Evolutionary conservation across 1,140 invertebrate genomes (phyloP).

Genomic region (Stenopsyche tienmushanensis): DNA sequence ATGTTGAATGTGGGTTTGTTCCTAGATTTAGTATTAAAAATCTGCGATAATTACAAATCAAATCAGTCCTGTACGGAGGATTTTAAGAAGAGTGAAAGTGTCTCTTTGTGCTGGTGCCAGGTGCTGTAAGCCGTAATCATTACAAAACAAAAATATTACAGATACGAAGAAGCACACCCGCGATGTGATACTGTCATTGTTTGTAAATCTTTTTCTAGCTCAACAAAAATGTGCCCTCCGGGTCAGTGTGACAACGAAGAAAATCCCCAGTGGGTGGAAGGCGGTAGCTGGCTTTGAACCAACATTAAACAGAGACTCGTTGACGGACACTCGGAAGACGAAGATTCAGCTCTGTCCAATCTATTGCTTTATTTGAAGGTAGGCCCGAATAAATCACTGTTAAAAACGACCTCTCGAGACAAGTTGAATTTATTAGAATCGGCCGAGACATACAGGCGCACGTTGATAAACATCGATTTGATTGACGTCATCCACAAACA

Average conservation of each 20-base stretch:
- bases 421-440: constrained; percentile 15
- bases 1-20: too few species aligned
- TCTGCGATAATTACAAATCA: too few species aligned
- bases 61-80: too few species aligned
- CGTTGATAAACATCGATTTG: background rate
- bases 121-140: too few species aligned
- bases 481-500: background rate
- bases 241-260: background rate
- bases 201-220: too few species aligned
- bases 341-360: background rate
- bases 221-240: too few species aligned
- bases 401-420: constrained; percentile 6
- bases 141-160: too few species aligned
- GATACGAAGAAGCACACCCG: too few species aligned
- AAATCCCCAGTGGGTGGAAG: background rate
- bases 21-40: too few species aligned
- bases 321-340: constrained; percentile 10
- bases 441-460: background rate
- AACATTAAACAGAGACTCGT: background rate
- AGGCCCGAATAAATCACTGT: constrained; percentile 14
- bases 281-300: background rate
- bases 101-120: too few species aligned
- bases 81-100: too few species aligned
- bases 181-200: too few species aligned
- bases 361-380: background rate